These are phyloP conservation scores for Hydrophis major DNA, from an alignment of 2,797 vertebrate genomes.

Conservation along the genomic window DNA sequence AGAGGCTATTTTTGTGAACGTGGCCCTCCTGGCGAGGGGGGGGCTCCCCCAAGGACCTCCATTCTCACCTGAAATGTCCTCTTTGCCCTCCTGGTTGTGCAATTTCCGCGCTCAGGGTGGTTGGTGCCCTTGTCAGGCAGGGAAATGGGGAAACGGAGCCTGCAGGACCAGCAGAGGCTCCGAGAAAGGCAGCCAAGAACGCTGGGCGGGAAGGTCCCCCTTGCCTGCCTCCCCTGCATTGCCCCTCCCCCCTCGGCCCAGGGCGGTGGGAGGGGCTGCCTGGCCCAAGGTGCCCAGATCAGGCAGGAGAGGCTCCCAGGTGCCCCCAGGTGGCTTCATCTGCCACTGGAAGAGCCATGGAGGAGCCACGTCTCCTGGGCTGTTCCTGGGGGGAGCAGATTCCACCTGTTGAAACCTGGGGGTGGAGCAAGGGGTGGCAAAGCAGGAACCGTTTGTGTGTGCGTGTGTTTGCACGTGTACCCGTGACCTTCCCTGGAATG, in stretches of 20 bases:
- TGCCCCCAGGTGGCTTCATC: background rate
- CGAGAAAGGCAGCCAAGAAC: background rate
- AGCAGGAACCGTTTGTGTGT: background rate
- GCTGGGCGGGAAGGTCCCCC: too few relatives aligned
- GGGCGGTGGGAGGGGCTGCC: too few relatives aligned
- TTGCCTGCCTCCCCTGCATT: background rate
- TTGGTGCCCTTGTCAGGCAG: background rate
- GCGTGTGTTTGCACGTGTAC: fast-evolving
- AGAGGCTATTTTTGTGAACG: fast-evolving
- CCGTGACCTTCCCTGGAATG: background rate
- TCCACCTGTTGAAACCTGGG: background rate
- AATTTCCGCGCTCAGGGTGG: background rate
- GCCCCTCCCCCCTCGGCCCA: too few relatives aligned
- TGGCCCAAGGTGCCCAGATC: too few relatives aligned
- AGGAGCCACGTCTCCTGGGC: background rate
- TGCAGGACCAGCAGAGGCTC: background rate
- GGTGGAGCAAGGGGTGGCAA: background rate
- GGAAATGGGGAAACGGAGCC: background rate
- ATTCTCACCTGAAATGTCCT: background rate
- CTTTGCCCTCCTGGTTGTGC: background rate
- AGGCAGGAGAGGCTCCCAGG: background rate
- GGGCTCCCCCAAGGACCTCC: fast-evolving
- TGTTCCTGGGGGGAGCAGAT: fast-evolving
- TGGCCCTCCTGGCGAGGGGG: background rate
- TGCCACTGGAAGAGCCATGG: background rate